Percentiles rank a stretch among this genome's conserved stretches.
Conservation (phyloP, 1,140 invertebrate species). For the Sarcophaga peregrina region DNA sequence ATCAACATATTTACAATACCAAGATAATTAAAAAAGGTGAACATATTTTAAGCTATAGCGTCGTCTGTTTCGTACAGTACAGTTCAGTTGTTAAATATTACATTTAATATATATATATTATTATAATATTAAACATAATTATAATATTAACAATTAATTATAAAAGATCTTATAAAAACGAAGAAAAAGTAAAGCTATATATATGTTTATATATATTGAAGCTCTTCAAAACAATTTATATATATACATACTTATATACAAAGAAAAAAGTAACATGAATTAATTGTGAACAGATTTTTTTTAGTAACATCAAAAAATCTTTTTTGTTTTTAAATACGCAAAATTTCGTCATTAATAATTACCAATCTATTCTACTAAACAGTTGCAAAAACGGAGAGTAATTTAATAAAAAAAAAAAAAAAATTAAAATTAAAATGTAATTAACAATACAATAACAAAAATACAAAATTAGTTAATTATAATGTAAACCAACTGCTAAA, state of each 20-base stretch:
- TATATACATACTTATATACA: constrained; percentile 46
- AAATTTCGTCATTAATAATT: constrained; percentile 48
- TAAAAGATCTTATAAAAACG: constrained; percentile 56
- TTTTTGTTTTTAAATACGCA: not conserved
- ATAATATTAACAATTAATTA: constrained; percentile 51
- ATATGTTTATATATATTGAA: constrained; percentile 58
- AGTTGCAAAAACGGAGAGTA: constrained; percentile 33
- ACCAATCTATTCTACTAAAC: constrained; percentile 16
- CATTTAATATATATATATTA: constrained; percentile 60
- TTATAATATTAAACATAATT: constrained; percentile 47
- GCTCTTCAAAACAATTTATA: constrained; percentile 49
- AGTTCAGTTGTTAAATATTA: constrained; percentile 49
- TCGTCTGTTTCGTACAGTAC: constrained; percentile 39
- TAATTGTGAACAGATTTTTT: not conserved
- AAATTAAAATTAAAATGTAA: constrained; percentile 16
- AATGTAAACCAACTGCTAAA: constrained; percentile 52
- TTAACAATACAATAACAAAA: constrained; percentile 25
- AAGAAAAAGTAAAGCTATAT: constrained; percentile 58
- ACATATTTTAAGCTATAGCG: constrained; percentile 36
- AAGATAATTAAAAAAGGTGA: constrained; percentile 27
- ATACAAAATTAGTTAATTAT: constrained; percentile 48
- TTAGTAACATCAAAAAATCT: not conserved
- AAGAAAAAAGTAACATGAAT: constrained; percentile 6
- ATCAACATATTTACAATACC: not conserved
- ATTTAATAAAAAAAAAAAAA: constrained; percentile 10